These are phyloP conservation scores for Hippocampus guttulatus DNA, from an alignment of 2,113 vertebrate species.

Conservation along the genomic window DNA sequence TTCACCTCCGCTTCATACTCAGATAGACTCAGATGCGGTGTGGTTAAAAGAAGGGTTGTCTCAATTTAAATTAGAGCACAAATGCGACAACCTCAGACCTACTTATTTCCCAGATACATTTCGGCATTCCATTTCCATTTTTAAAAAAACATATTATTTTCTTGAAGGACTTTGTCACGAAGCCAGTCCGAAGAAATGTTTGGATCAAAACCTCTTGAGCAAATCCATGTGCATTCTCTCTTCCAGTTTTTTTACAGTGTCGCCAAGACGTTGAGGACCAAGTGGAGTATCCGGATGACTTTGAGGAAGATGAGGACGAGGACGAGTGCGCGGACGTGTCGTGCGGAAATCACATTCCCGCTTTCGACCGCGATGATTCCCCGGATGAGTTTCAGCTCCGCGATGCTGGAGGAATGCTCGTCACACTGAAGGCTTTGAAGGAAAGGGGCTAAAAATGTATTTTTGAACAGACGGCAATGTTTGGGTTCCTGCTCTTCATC, in stretches of 20 bases:
- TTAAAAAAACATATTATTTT: background rate
- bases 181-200: background rate
- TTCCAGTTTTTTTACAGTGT: slow-evolving; percentile 18
- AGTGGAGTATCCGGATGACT: slow-evolving; percentile 73
- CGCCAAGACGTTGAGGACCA: slow-evolving; percentile 33
- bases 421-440: slow-evolving; percentile 62
- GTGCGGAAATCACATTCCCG: slow-evolving; percentile 35
- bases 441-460: slow-evolving; percentile 55
- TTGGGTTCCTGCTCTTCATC: background rate
- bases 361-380: slow-evolving; percentile 41
- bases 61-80: background rate
- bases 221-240: background rate
- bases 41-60: background rate
- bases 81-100: background rate
- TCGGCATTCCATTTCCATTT: background rate
- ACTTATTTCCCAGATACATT: background rate
- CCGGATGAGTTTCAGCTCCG: slow-evolving; percentile 56
- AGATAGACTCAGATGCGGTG: background rate
- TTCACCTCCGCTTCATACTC: background rate
- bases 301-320: slow-evolving; percentile 68
- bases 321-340: slow-evolving; percentile 49
- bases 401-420: slow-evolving; percentile 49
- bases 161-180: background rate
- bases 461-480: background rate
- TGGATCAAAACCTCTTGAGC: background rate